phyloP scores from a whole-genome alignment of 2,113 vertebrate species.

The Rynchops niger region DNA sequence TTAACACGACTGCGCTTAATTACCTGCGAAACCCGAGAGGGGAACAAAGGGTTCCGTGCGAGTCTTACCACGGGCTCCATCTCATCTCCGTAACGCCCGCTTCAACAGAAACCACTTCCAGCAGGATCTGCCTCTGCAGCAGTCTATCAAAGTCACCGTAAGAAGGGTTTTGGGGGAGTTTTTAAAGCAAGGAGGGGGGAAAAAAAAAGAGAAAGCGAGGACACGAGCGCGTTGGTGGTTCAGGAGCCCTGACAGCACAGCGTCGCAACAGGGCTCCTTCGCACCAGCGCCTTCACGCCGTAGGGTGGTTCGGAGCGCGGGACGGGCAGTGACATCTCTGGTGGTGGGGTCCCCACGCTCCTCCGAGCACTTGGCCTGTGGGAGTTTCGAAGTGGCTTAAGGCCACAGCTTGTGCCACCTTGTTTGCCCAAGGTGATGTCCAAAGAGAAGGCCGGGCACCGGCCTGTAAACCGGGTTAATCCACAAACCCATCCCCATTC shows the following conservation, averaged over 20 bases:
- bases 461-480: neutral
- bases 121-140: no score
- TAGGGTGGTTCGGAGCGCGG: neutral
- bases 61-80: neutral
- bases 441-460: neutral
- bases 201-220: no score
- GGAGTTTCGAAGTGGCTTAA: neutral
- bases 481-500: neutral
- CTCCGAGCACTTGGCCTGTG: neutral
- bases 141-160: neutral
- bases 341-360: neutral
- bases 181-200: no score
- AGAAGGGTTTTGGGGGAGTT: no score
- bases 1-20: neutral
- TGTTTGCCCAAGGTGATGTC: neutral
- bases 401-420: neutral
- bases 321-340: neutral
- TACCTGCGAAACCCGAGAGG: neutral
- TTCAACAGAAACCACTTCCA: neutral
- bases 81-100: neutral
- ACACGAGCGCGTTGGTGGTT: rapidly evolving
- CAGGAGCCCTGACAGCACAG: neutral
- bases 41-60: rapidly evolving
- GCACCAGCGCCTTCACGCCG: neutral
- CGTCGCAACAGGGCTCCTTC: neutral